A percentile compares a stretch with the other conserved stretches of the same genome.
Conservation (phyloP, 2,888 invertebrate genomes). For the Caenorhabditis sp. region DNA sequence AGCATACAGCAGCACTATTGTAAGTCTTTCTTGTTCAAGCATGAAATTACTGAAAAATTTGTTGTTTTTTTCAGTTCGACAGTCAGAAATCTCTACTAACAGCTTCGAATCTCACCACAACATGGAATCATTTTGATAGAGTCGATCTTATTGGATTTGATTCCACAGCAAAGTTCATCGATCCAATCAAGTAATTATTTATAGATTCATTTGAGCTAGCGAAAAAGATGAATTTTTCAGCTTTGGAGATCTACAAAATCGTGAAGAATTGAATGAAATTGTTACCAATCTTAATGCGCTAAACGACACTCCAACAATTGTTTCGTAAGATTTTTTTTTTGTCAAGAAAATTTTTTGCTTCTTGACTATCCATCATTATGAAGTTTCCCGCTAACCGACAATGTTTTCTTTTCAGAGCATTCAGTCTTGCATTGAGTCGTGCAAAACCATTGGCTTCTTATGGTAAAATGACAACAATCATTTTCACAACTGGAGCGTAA, state of each 20-base stretch:
- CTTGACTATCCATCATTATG: no score
- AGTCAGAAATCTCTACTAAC: constrained; percentile 11
- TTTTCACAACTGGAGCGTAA: constrained; percentile 33
- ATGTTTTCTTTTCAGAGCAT: constrained; percentile 18
- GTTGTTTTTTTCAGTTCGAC: constrained; percentile 4
- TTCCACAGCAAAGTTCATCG: neutral
- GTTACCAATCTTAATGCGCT: constrained; percentile 6
- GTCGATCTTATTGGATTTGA: constrained; percentile 31
- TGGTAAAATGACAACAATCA: constrained; percentile 23
- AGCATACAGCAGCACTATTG: constrained; percentile 12
- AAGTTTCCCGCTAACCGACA: no score
- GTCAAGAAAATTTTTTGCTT: neutral
- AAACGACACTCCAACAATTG: constrained; percentile 8
- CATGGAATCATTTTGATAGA: constrained; percentile 42
- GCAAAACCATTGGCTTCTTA: constrained; percentile 13
- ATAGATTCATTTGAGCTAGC: neutral
- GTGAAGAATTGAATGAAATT: constrained; percentile 11
- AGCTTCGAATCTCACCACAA: constrained; percentile 5
- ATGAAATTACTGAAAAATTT: no score
- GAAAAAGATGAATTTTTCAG: constrained; percentile 6
- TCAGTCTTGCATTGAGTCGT: constrained; percentile 11
- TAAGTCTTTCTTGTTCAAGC: constrained; percentile 5
- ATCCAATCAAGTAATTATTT: constrained; percentile 14
- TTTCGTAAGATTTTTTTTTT: constrained; percentile 9
- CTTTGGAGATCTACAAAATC: constrained; percentile 20